Conservation (phyloP, 2,888 invertebrate genomes). For the Lycocerus yunnanus region DNA sequence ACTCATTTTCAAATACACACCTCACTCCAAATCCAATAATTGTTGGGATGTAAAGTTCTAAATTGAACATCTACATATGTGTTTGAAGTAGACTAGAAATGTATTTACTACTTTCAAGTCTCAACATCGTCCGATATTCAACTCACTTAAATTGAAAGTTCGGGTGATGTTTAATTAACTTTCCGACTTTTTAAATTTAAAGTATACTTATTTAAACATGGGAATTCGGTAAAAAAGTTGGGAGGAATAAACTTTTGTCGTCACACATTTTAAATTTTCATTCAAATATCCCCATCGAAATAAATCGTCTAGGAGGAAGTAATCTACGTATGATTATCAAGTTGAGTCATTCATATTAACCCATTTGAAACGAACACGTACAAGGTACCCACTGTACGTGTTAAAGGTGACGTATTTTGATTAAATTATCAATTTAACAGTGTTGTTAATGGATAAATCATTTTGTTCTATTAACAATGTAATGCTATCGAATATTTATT, state of each 20-base stretch:
- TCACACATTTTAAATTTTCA: neutral
- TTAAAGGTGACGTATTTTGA: constrained; percentile 22
- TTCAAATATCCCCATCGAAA: neutral
- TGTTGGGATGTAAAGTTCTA: neutral
- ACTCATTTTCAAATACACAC: neutral
- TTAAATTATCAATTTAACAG: constrained; percentile 24
- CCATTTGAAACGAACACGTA: constrained; percentile 15
- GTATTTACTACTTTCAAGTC: too few relatives aligned
- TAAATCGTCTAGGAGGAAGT: neutral
- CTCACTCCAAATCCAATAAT: neutral
- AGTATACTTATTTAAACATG: neutral
- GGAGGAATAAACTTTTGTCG: neutral
- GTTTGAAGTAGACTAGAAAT: neutral
- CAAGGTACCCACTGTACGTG: constrained; percentile 15
- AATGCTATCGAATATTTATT: neutral
- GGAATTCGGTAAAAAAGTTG: neutral
- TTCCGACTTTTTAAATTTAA: neutral
- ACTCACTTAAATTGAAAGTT: neutral
- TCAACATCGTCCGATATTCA: neutral
- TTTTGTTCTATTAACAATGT: neutral
- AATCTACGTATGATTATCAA: neutral
- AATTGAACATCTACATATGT: neutral
- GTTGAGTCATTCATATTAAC: neutral
- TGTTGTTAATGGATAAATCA: neutral
- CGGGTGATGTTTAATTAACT: neutral